Conservation (phyloP, 2,797 vertebrate species). For the Sebastiscus tertius region DNA sequence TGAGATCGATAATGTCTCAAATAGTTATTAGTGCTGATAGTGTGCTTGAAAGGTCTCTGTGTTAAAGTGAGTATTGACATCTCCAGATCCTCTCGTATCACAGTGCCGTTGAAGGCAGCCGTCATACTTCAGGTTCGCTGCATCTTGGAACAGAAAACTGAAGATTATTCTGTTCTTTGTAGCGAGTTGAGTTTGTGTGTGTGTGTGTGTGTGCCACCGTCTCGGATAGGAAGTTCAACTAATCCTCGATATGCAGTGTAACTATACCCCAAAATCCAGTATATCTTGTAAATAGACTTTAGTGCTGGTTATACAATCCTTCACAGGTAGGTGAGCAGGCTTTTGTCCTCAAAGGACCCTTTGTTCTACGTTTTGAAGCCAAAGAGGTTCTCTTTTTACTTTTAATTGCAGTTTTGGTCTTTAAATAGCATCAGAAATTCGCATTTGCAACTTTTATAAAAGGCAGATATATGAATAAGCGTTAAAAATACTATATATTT, state of each 20-base stretch:
- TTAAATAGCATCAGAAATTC: background rate
- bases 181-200: background rate
- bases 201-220: background rate
- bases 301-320: constrained; percentile 46
- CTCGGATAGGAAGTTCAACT: constrained; percentile 45
- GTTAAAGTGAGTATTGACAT: background rate
- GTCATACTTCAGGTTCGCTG: constrained; percentile 30
- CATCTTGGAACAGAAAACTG: constrained; percentile 21
- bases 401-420: constrained; percentile 33
- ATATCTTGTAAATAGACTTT: constrained; percentile 58
- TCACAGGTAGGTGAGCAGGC: constrained; percentile 35
- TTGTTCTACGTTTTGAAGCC: constrained; percentile 25
- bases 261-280: constrained; percentile 40
- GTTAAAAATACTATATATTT: background rate
- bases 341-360: constrained; percentile 42
- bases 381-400: constrained; percentile 7
- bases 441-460: background rate
- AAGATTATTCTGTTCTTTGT: constrained; percentile 29
- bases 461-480: background rate
- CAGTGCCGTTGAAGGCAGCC: background rate
- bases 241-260: constrained; percentile 49
- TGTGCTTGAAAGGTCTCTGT: background rate
- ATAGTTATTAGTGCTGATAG: constrained; percentile 6
- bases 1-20: constrained; percentile 33
- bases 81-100: constrained; percentile 16